Conservation (phyloP, 2,797 vertebrate species). For the Emys orbicularis region DNA sequence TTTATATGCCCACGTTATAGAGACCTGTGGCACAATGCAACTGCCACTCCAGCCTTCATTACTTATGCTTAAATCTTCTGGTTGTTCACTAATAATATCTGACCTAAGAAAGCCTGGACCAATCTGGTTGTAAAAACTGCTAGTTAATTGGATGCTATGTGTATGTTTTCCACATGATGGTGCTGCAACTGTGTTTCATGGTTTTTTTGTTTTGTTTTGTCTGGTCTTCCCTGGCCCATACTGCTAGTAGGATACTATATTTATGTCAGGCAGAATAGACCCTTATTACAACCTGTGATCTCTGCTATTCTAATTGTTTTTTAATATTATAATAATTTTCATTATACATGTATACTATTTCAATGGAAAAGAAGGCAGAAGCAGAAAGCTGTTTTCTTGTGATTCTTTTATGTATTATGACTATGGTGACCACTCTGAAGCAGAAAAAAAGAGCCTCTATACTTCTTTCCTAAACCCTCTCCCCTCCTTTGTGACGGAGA, state of each 20-base stretch:
- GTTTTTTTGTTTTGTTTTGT: rapidly evolving
- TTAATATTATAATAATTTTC: background rate
- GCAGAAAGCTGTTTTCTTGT: background rate
- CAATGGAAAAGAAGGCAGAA: background rate
- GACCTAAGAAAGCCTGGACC: background rate
- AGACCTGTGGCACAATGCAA: background rate
- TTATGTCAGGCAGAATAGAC: background rate
- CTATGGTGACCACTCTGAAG: background rate
- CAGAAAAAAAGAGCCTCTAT: background rate
- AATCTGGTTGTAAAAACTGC: background rate
- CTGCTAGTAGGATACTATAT: rapidly evolving
- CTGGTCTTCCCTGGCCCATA: background rate
- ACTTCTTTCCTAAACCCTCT: background rate
- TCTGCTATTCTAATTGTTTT: background rate
- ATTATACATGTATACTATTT: background rate
- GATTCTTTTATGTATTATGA: background rate
- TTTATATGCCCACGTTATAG: background rate
- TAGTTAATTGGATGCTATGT: background rate
- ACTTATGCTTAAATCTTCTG: background rate
- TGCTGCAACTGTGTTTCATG: conserved; percentile 7
- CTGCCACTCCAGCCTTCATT: background rate
- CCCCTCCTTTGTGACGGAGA: background rate
- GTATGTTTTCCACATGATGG: conserved; percentile 49
- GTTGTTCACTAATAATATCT: background rate
- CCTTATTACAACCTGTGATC: background rate